Conservation (phyloP, 2,888 invertebrate species). For the Dysmachus trigonus region DNA sequence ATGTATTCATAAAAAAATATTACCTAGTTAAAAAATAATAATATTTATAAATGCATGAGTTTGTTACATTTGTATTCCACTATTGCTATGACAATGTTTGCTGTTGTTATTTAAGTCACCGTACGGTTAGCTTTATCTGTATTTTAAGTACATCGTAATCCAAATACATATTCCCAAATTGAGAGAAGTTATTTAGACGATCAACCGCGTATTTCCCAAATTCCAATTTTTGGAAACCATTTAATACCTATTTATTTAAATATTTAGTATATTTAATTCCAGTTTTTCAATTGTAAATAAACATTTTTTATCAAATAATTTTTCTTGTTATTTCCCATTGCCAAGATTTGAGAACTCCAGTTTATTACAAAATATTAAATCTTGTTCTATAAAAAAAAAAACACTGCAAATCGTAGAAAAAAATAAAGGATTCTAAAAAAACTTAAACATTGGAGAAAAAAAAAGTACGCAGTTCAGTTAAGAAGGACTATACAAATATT, state of each 20-base stretch:
- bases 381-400: too few relatives aligned
- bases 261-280: background rate
- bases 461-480: too few relatives aligned
- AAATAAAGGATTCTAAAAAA: too few relatives aligned
- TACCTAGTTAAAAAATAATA: background rate
- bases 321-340: background rate
- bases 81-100: background rate
- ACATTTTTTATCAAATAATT: background rate
- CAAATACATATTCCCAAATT: background rate
- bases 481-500: too few relatives aligned
- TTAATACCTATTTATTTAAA: background rate
- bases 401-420: too few relatives aligned
- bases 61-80: background rate
- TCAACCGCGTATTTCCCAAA: background rate
- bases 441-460: too few relatives aligned
- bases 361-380: too few relatives aligned
- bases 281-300: background rate
- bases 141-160: background rate
- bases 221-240: background rate
- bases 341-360: too few relatives aligned
- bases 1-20: slow-evolving; percentile 18
- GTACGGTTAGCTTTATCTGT: background rate
- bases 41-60: background rate
- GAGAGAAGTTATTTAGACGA: background rate
- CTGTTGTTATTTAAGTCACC: background rate